Conservation (phyloP, 1,140 invertebrate genomes). For the Adoxophyes honmai region DNA sequence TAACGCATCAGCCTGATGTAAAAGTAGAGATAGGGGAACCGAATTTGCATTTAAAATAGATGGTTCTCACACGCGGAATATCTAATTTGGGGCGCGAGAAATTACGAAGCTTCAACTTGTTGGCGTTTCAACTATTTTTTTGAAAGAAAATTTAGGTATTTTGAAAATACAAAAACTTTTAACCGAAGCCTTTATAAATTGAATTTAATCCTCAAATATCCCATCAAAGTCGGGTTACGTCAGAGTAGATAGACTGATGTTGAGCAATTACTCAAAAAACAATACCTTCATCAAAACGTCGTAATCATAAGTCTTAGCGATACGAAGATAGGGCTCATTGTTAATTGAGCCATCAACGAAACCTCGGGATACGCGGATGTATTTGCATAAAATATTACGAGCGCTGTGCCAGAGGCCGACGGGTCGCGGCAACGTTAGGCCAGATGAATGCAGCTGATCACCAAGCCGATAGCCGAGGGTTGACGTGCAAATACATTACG, state of each 20-base stretch:
- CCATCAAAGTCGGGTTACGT: too few species aligned
- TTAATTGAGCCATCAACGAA: constrained; percentile 4
- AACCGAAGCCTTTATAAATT: too few species aligned
- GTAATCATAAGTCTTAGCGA: not conserved
- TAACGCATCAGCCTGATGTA: not conserved
- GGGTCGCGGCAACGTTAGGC: constrained; percentile 47
- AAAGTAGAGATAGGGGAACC: not conserved
- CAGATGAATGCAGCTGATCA: constrained; percentile 51
- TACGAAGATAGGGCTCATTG: not conserved
- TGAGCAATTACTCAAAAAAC: not conserved
- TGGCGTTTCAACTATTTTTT: not conserved
- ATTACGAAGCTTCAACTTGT: not conserved
- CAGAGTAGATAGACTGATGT: not conserved
- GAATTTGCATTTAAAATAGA: too few species aligned
- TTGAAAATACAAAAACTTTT: not conserved
- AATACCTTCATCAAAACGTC: not conserved
- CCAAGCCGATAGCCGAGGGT: constrained; percentile 34
- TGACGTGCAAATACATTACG: constrained; percentile 15
- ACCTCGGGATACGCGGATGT: not conserved
- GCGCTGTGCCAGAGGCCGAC: constrained; percentile 39
- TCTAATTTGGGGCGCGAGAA: too few species aligned
- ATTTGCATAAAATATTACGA: constrained; percentile 42
- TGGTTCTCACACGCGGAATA: too few species aligned
- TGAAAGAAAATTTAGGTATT: not conserved
- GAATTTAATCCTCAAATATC: too few species aligned